A percentile compares a stretch with the other conserved stretches of the same genome.
Evolutionary conservation across 2,888 invertebrate genomes (phyloP).

Genomic region (Leptopilina drosophilae): DNA sequence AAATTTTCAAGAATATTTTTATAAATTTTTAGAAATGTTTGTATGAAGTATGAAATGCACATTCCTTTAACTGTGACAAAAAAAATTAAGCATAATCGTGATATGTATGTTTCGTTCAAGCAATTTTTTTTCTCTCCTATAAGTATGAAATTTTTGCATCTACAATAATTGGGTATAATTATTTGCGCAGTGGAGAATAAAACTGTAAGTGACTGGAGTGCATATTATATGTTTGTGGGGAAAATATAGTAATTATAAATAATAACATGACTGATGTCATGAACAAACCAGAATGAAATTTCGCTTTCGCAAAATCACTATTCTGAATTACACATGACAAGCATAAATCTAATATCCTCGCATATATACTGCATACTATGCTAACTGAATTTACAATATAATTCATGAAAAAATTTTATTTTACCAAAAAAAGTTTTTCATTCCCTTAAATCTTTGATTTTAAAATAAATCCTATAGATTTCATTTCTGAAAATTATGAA

Average conservation of each 20-base stretch:
- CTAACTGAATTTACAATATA: too few relatives aligned
- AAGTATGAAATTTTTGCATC: neutral
- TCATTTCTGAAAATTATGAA: too few relatives aligned
- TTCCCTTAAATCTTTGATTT: too few relatives aligned
- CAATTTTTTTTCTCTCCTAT: neutral
- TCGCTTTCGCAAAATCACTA: slow-evolving; percentile 21
- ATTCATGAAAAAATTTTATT: too few relatives aligned
- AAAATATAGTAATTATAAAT: slow-evolving; percentile 23
- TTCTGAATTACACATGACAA: neutral
- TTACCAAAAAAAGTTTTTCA: too few relatives aligned
- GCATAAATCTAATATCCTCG: neutral
- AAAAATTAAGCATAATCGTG: neutral
- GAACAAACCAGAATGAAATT: neutral
- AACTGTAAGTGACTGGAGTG: slow-evolving; percentile 2
- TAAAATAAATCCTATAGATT: too few relatives aligned
- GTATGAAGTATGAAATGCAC: neutral
- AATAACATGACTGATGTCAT: slow-evolving; percentile 18
- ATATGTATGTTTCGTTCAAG: neutral
- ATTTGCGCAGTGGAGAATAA: neutral
- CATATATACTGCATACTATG: too few relatives aligned
- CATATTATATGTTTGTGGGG: neutral
- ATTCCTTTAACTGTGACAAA: neutral
- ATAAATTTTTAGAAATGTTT: too few relatives aligned
- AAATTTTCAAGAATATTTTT: too few relatives aligned
- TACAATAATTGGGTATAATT: neutral